Conservation (phyloP, 2,888 invertebrate genomes). For the Apeira syringaria region DNA sequence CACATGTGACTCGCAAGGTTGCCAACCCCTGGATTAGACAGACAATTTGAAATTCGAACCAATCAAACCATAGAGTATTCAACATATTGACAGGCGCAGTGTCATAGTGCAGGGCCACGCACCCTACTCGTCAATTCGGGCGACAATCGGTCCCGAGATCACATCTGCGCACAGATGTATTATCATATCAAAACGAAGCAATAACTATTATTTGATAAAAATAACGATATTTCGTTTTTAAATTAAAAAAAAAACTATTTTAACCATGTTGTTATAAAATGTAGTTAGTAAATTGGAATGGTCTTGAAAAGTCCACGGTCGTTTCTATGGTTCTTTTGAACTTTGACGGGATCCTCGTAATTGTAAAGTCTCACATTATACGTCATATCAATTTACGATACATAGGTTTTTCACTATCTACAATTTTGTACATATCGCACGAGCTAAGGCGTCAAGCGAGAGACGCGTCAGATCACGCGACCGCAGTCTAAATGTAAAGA, state of each 20-base stretch:
- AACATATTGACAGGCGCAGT: too few relatives aligned
- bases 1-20: too few relatives aligned
- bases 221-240: conserved; percentile 72
- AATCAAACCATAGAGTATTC: too few relatives aligned
- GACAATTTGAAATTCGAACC: too few relatives aligned
- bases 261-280: conserved; percentile 78
- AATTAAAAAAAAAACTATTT: conserved; percentile 72
- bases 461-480: background rate
- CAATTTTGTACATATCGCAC: conserved; percentile 46
- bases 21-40: too few relatives aligned
- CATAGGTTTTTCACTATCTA: conserved; percentile 50
- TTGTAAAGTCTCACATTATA: conserved; percentile 63
- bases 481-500: conserved; percentile 15
- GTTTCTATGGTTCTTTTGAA: conserved; percentile 80
- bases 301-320: conserved; percentile 77
- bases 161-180: conserved; percentile 61
- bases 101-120: background rate
- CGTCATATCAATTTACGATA: conserved; percentile 69
- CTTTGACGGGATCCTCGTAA: conserved; percentile 60
- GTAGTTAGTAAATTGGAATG: conserved; percentile 80
- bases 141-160: conserved; percentile 18
- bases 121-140: conserved; percentile 10
- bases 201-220: conserved; percentile 80
- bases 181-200: conserved; percentile 81
- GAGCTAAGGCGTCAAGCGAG: conserved; percentile 26